These are phyloP conservation scores for Penaeus japonicus DNA, from an alignment of 1,140 invertebrate species.

Conservation along the genomic window DNA sequence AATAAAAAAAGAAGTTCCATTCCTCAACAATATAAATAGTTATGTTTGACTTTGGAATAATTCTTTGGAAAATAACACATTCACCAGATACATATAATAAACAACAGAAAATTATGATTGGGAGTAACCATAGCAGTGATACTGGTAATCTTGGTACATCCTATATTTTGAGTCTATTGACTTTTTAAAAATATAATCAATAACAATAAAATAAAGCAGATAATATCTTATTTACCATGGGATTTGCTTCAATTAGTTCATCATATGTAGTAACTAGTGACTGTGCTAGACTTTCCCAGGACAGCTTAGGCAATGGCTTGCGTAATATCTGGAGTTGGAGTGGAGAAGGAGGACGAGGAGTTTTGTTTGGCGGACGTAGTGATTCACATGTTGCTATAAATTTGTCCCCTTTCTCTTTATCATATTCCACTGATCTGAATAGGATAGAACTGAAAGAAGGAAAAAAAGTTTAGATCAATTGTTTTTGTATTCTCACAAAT, in stretches of 20 bases:
- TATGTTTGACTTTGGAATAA: too few species aligned
- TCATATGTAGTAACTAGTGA: conserved; percentile 50
- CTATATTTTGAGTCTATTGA: not conserved
- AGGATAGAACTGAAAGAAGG: conserved; percentile 41
- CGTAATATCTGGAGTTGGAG: not conserved
- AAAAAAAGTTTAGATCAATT: too few species aligned
- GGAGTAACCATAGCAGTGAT: too few species aligned
- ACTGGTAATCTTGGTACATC: too few species aligned
- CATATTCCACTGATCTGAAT: conserved; percentile 38
- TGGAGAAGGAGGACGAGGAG: conserved; percentile 7
- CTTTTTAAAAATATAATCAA: not conserved
- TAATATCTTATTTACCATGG: conserved; percentile 22
- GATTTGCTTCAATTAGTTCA: conserved; percentile 25
- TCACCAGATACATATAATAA: too few species aligned
- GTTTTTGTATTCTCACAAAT: too few species aligned
- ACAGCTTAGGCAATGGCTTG: conserved; percentile 21
- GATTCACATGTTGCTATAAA: conserved; percentile 52
- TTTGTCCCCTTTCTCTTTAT: conserved; percentile 49
- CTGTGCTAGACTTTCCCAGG: conserved; percentile 47
- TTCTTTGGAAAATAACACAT: too few species aligned
- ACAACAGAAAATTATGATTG: too few species aligned
- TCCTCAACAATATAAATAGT: too few species aligned
- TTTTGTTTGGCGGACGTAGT: conserved; percentile 39
- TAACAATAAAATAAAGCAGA: not conserved
- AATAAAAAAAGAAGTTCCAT: too few species aligned